Percentiles rank a stretch among this genome's conserved stretches.
phyloP scores from a whole-genome alignment of 2,797 vertebrate genomes.

The Yasuhikotakia modesta region DNA sequence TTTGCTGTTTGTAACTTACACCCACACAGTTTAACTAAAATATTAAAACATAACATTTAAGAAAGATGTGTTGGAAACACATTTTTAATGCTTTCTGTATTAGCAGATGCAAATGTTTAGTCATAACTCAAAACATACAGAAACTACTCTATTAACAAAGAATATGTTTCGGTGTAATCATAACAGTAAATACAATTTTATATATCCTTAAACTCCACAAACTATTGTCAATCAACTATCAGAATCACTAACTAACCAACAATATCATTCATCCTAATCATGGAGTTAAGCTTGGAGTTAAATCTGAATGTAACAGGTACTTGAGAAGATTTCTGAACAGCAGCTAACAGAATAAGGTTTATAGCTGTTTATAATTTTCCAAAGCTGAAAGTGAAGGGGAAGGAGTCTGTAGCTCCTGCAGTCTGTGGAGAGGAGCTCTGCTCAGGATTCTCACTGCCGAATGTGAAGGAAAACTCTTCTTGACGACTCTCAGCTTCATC shows the following conservation, averaged over 20 bases:
- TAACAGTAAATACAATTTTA: not conserved
- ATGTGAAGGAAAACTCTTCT: constrained; percentile 75
- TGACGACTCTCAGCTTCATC: constrained; percentile 64
- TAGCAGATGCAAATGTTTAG: too few species aligned
- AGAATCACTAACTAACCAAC: not conserved
- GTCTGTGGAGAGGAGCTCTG: constrained; percentile 52
- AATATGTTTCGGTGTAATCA: too few species aligned
- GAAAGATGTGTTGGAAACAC: too few species aligned
- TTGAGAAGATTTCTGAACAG: not conserved
- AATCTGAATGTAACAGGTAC: constrained; percentile 2
- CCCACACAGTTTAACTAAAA: too few species aligned
- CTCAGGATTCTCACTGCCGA: constrained; percentile 64
- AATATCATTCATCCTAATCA: too few species aligned
- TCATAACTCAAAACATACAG: too few species aligned
- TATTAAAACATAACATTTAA: too few species aligned
- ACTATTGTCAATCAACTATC: not conserved
- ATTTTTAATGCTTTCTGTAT: too few species aligned
- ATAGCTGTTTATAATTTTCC: constrained; percentile 53
- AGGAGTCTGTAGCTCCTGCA: constrained; percentile 54
- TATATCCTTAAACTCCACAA: not conserved
- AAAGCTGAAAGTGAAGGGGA: constrained; percentile 78
- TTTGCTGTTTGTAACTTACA: not conserved
- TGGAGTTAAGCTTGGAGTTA: not conserved
- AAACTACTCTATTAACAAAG: not conserved
- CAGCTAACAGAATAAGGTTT: not conserved